Evolutionary conservation across 2,113 vertebrate species (phyloP), one percentile per base, ranked within the genome.

Genomic region (Pterophyllum scalare): DNA sequence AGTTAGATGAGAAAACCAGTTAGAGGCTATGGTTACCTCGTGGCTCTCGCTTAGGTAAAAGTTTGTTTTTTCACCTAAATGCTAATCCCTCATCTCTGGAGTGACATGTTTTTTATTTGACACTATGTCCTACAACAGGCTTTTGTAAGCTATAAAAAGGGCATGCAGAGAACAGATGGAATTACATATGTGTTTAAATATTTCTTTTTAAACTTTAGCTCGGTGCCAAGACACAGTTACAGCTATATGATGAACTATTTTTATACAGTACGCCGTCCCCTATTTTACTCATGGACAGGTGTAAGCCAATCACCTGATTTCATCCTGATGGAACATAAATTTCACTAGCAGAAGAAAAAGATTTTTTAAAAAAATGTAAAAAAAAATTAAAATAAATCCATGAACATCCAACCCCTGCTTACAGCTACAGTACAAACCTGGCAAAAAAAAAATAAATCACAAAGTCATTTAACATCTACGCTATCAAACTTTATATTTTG

Each of bases 1-100:
- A 70, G 46, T 19, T n/a, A 26, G 59, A 52, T 14, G 3, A 80
- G 54, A 62, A 89, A 90, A 82, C 59, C 43, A 75, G 74, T 83
- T 81, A 75, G 20, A 64, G 56, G 75, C 87, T 40, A 62, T 74
- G 61, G 38, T 81, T 77, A 35, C 65, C 28, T 28, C 85, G 59
- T 49, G 13, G 20, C n/a, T 57, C 7, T 52, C 14, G 28, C 13
- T 52, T 76, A 49, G 52, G 38, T 22, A 10, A 46, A 75, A 28
- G 22, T 49, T 74, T 2, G 6, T 75, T 46, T 38, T 61, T 35
- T 28, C 14, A 52, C 24, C 19, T 38, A 15, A 61, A 40, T 79
- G 5, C 33, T 20, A 2, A 75, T 65, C 74, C 2, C 33, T 72
- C 33, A 67, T 52, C 38, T 9, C 59, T 52, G 54, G 40, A 82